phyloP scores from a whole-genome alignment of 2,797 vertebrate species.

The Podargus strigoides region DNA sequence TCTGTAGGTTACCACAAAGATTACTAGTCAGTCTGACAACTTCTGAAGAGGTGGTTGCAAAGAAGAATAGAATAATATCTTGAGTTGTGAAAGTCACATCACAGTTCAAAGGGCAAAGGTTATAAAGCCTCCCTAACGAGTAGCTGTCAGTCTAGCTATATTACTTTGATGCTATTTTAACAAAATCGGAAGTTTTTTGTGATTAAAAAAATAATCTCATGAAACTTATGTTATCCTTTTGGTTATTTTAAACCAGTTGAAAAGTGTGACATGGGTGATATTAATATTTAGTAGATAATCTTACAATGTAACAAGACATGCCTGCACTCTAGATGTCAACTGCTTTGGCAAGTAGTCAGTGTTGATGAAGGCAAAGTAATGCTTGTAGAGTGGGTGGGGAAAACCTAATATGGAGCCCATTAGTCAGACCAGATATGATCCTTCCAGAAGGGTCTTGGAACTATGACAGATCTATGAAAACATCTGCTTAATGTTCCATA shows the following conservation, averaged over 20 bases:
- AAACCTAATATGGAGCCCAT: neutral
- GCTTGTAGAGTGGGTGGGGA: neutral
- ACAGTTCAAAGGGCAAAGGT: too few species aligned
- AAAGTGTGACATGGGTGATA: neutral
- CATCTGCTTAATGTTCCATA: neutral
- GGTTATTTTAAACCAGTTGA: neutral
- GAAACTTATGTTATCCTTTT: neutral
- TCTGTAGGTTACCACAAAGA: neutral
- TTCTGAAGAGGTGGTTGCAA: neutral
- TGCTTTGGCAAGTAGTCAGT: neutral
- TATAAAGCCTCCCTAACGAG: neutral
- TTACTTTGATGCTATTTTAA: neutral
- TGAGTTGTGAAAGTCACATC: neutral
- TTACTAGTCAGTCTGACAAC: neutral
- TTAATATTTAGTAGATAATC: neutral
- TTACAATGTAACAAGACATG: neutral
- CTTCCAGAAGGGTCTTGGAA: neutral
- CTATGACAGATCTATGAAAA: neutral
- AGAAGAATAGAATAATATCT: neutral
- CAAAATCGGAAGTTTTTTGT: neutral
- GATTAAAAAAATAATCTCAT: neutral
- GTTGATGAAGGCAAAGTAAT: neutral
- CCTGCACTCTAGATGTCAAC: neutral
- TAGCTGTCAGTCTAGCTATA: neutral
- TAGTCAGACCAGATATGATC: neutral